Evolutionary conservation across 2,797 vertebrate genomes (phyloP).

Genomic region (Eulemur albifrons): DNA sequence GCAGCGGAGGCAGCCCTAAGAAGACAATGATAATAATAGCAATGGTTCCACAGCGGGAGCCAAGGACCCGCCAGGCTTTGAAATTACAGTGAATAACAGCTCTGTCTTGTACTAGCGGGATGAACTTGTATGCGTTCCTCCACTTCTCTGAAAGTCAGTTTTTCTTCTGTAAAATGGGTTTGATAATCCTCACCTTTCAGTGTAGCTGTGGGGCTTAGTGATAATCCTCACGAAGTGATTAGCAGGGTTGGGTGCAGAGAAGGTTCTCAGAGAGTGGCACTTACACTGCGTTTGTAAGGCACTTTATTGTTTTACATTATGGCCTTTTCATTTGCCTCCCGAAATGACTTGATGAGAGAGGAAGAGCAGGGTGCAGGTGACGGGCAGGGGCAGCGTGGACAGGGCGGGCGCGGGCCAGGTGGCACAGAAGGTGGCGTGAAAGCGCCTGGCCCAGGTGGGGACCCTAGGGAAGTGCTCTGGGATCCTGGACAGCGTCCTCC

Average conservation of each 20-base stretch:
- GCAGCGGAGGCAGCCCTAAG: not conserved
- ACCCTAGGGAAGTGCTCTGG: too few species aligned
- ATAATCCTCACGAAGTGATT: not conserved
- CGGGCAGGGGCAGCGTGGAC: not conserved
- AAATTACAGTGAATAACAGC: not conserved
- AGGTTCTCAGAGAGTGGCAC: not conserved
- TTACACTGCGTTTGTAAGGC: too few species aligned
- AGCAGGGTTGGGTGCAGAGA: not conserved
- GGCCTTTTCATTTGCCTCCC: not conserved
- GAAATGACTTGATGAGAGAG: not conserved
- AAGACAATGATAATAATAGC: too few species aligned
- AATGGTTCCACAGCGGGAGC: not conserved
- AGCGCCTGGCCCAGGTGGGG: accelerated
- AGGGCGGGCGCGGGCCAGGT: too few species aligned
- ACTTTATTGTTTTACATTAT: not conserved
- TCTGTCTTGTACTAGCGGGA: not conserved
- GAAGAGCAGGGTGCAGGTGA: not conserved
- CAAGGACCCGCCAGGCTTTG: not conserved
- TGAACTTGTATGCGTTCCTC: not conserved
- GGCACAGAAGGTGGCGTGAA: too few species aligned
- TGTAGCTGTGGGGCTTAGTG: not conserved
- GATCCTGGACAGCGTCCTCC: not conserved
- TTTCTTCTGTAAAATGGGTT: not conserved
- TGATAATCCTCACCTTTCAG: not conserved
- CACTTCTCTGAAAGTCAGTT: not conserved